phyloP scores from a whole-genome alignment of 2,888 invertebrate genomes.

The Mythimna loreyi region DNA sequence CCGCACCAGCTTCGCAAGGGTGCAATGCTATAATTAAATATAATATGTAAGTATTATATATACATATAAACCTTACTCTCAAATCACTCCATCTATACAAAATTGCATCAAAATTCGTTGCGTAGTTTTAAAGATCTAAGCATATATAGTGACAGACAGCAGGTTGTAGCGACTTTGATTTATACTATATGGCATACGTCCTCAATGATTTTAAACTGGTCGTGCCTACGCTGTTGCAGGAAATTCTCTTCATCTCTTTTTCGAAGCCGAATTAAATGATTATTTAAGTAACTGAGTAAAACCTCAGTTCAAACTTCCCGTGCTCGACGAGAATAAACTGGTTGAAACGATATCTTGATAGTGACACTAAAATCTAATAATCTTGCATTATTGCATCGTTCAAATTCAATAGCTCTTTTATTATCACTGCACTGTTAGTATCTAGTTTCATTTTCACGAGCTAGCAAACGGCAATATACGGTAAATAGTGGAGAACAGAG shows the following conservation, averaged over 20 bases:
- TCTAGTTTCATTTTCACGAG: neutral
- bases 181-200: too few relatives aligned
- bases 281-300: neutral
- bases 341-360: neutral
- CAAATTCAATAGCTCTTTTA: conserved; percentile 12
- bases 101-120: too few relatives aligned
- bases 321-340: neutral
- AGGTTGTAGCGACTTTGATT: too few relatives aligned
- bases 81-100: too few relatives aligned
- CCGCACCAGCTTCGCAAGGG: too few relatives aligned
- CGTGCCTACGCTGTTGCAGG: neutral
- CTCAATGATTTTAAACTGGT: neutral
- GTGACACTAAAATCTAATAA: conserved; percentile 11
- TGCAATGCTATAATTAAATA: too few relatives aligned
- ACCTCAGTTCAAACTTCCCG: neutral
- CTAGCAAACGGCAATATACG: neutral
- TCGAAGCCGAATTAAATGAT: neutral
- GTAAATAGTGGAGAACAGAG: too few relatives aligned
- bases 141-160: too few relatives aligned
- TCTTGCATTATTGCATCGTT: conserved; percentile 14
- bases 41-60: too few relatives aligned
- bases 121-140: too few relatives aligned
- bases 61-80: too few relatives aligned
- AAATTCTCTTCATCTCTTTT: neutral
- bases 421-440: conserved; percentile 1